These are phyloP conservation scores for Nomada fabriciana DNA, from an alignment of 2,888 invertebrate species.

Conservation along the genomic window DNA sequence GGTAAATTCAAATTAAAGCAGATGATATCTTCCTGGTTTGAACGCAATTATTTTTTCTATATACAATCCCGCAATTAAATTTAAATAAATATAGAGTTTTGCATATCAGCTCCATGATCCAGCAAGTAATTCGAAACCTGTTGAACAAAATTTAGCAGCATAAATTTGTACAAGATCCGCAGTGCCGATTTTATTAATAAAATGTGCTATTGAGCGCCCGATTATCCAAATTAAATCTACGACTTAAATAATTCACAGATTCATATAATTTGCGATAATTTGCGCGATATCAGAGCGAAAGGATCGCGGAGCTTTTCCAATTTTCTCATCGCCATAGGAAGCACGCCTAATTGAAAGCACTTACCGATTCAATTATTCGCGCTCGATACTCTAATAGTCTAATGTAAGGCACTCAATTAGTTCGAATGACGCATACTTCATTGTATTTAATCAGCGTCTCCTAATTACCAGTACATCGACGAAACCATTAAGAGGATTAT, in stretches of 20 bases:
- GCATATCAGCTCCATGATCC: too few relatives aligned
- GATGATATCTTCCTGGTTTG: too few relatives aligned
- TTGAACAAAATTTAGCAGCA: too few relatives aligned
- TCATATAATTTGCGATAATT: background rate
- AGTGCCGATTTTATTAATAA: too few relatives aligned
- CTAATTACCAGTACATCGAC: background rate
- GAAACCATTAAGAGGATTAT: slow-evolving; percentile 11
- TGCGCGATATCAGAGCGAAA: background rate
- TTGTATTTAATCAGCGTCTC: slow-evolving; percentile 17
- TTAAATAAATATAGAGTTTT: too few relatives aligned
- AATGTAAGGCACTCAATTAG: background rate
- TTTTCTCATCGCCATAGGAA: background rate
- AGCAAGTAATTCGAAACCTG: too few relatives aligned
- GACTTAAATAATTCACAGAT: background rate
- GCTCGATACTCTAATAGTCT: background rate
- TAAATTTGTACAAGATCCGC: too few relatives aligned
- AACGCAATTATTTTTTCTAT: too few relatives aligned
- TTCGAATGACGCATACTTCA: background rate
- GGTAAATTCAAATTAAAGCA: too few relatives aligned
- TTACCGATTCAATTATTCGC: slow-evolving; percentile 17
- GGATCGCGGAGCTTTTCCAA: background rate
- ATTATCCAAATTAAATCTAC: too few relatives aligned
- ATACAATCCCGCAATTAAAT: too few relatives aligned
- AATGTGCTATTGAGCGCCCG: too few relatives aligned
- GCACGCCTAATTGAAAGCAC: slow-evolving; percentile 2